phyloP scores from a whole-genome alignment of 2,113 vertebrate species.

The Engystomops pustulosus region DNA sequence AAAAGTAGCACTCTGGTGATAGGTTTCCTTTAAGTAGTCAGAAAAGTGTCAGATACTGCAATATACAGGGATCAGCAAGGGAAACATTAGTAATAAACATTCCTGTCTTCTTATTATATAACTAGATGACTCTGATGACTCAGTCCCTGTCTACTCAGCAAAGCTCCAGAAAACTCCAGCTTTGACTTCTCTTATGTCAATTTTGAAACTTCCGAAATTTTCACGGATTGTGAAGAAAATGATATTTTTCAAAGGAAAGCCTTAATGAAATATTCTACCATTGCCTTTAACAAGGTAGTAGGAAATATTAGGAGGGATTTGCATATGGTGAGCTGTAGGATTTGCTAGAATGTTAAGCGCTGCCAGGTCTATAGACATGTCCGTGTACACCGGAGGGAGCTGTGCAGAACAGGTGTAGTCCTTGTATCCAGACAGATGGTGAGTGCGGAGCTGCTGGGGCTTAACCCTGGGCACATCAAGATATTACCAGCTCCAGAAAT shows the following conservation, averaged over 20 bases:
- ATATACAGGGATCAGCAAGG: no score
- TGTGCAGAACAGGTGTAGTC: conserved; percentile 42
- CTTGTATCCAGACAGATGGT: conserved; percentile 34
- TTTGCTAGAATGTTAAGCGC: not conserved
- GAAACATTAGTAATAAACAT: no score
- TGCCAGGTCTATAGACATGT: conserved; percentile 16
- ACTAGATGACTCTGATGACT: not conserved
- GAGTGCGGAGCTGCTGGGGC: not conserved
- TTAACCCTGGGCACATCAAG: not conserved
- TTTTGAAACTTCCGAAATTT: not conserved
- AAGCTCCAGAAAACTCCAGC: not conserved
- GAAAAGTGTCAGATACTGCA: no score
- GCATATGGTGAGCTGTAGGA: conserved; percentile 33
- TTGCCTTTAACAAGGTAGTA: not conserved
- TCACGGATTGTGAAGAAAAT: not conserved
- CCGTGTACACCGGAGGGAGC: conserved; percentile 28
- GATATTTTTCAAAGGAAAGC: not conserved
- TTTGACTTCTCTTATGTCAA: not conserved
- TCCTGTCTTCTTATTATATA: no score
- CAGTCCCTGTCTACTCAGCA: not conserved
- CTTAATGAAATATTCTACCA: no score
- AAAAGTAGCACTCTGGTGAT: no score
- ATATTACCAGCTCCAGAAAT: not conserved
- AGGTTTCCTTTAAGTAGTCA: no score
- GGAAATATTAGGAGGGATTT: not conserved